A percentile compares a stretch with the other conserved stretches of the same genome.
These are phyloP conservation scores for Grantiella picta DNA, from an alignment of 2,113 vertebrate species.

Conservation along the genomic window DNA sequence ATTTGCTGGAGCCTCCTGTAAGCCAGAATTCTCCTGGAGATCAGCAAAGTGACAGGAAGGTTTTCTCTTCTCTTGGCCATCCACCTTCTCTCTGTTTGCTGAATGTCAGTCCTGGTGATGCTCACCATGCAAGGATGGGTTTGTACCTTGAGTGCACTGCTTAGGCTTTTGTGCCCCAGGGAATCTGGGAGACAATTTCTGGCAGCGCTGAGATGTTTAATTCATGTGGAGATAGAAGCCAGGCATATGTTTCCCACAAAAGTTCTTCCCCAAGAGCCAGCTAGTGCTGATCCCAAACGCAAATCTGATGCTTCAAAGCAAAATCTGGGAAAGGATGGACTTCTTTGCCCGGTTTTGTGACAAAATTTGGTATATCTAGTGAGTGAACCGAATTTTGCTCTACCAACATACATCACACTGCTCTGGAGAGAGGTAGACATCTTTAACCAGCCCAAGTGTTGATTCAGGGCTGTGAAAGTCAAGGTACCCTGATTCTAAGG, in stretches of 20 bases:
- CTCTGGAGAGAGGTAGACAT: not conserved
- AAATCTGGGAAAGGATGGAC: not conserved
- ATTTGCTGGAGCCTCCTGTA: not conserved
- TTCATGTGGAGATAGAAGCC: not conserved
- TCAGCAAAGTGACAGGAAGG: not conserved
- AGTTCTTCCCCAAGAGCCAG: not conserved
- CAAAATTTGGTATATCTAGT: not conserved
- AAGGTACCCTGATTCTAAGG: not conserved
- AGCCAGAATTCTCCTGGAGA: not conserved
- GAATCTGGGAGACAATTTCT: not conserved
- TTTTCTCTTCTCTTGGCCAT: not conserved
- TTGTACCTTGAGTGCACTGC: not conserved
- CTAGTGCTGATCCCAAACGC: not conserved
- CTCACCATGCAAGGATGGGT: not conserved
- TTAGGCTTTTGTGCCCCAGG: not conserved
- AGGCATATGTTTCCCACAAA: rapidly evolving
- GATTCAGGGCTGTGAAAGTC: not conserved
- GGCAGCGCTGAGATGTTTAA: not conserved
- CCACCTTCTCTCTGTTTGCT: not conserved
- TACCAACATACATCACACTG: not conserved
- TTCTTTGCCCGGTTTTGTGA: not conserved
- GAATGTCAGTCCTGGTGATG: not conserved
- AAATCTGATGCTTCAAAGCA: not conserved
- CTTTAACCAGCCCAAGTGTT: not conserved
- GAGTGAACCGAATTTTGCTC: not conserved